Evolutionary conservation across 2,888 invertebrate species (phyloP).

Genomic region (Tetragonisca angustula): DNA sequence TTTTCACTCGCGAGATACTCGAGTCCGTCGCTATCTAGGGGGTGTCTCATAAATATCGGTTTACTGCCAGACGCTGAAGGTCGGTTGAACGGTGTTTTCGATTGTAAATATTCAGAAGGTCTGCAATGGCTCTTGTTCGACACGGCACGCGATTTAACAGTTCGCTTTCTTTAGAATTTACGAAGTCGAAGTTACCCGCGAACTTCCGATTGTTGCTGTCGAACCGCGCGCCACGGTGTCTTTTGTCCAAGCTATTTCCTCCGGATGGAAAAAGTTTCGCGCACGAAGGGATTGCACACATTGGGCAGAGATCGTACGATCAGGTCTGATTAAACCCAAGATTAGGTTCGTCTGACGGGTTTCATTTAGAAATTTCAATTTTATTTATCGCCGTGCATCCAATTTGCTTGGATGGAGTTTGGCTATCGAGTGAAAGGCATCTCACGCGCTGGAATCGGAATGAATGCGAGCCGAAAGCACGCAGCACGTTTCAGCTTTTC

Average conservation of each 20-base stretch:
- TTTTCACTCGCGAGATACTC: background rate
- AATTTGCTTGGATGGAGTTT: background rate
- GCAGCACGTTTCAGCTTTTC: slow-evolving; percentile 10
- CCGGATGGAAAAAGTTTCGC: background rate
- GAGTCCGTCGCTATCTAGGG: background rate
- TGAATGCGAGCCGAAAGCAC: slow-evolving; percentile 5
- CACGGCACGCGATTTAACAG: background rate
- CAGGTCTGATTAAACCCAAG: background rate
- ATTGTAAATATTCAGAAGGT: slow-evolving; percentile 8
- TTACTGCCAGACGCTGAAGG: slow-evolving; percentile 12
- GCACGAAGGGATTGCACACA: background rate
- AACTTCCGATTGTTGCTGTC: background rate
- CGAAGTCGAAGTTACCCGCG: background rate
- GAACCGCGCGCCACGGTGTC: background rate
- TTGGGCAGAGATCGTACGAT: no score
- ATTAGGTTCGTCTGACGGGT: background rate
- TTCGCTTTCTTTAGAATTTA: background rate
- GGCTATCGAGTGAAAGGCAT: slow-evolving; percentile 11
- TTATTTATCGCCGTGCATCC: background rate
- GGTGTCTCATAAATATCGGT: slow-evolving; percentile 21
- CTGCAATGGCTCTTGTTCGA: background rate
- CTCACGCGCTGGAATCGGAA: slow-evolving; percentile 26
- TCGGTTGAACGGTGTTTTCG: slow-evolving; percentile 11
- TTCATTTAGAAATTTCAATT: background rate
- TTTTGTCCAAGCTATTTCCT: no score